phyloP scores from a whole-genome alignment of 2,797 vertebrate species.

The Choloepus didactylus region DNA sequence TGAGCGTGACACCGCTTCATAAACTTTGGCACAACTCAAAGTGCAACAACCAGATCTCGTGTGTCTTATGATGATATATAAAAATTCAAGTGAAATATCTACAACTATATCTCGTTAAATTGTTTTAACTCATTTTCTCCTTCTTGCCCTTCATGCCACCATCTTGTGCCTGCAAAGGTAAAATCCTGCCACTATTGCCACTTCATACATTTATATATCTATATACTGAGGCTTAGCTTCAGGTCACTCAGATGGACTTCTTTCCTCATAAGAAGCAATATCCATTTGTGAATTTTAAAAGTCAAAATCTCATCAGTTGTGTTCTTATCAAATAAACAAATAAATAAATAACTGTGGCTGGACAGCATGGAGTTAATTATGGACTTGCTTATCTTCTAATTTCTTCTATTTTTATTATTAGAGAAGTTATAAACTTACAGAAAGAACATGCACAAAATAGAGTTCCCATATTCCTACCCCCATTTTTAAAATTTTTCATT shows the following conservation, averaged over 20 bases:
- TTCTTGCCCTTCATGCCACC: background rate
- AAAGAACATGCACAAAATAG: too few species aligned
- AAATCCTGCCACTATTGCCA: background rate
- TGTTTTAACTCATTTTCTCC: background rate
- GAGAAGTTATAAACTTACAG: too few species aligned
- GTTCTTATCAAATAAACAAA: slow-evolving; percentile 45
- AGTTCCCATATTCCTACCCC: too few species aligned
- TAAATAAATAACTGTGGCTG: background rate
- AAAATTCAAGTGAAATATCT: too few species aligned
- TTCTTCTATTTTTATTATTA: too few species aligned
- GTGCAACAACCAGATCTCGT: too few species aligned
- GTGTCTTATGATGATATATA: too few species aligned
- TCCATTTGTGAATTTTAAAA: slow-evolving; percentile 35
- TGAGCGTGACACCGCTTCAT: too few species aligned
- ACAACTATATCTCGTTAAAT: too few species aligned
- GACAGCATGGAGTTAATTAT: slow-evolving; percentile 63
- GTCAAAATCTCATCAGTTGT: slow-evolving; percentile 10
- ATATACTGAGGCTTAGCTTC: background rate
- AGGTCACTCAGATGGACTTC: background rate
- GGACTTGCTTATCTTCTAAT: background rate
- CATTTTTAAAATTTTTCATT: too few species aligned
- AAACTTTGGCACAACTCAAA: background rate
- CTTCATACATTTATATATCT: background rate
- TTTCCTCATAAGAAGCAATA: slow-evolving; percentile 4
- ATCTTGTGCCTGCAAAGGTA: background rate